Conservation (phyloP, 2,888 invertebrate species). For the Drosophila macrothrix region DNA sequence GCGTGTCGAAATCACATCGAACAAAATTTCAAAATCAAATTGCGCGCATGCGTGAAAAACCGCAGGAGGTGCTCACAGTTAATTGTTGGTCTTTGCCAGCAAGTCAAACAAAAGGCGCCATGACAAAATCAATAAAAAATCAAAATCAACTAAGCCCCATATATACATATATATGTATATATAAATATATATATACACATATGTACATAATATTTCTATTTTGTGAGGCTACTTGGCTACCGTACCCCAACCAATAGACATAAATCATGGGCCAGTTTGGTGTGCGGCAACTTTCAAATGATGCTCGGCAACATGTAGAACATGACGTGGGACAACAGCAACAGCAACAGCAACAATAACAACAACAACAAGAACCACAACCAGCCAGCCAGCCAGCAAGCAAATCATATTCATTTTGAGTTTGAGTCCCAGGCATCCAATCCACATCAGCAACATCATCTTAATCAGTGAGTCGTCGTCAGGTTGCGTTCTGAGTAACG, state of each 20-base stretch:
- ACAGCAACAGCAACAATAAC: background rate
- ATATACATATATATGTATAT: background rate
- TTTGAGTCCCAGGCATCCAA: slow-evolving; percentile 43
- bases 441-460: slow-evolving; percentile 68
- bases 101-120: slow-evolving; percentile 48
- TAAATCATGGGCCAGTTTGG: slow-evolving; percentile 72
- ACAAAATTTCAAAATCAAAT: slow-evolving; percentile 54
- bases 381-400: background rate
- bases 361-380: background rate
- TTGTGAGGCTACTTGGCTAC: slow-evolving; percentile 64
- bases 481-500: slow-evolving; percentile 65
- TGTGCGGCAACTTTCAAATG: slow-evolving; percentile 71
- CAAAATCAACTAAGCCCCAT: slow-evolving; percentile 28
- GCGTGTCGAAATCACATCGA: slow-evolving; percentile 61
- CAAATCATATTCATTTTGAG: slow-evolving; percentile 50
- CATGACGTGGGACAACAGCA: slow-evolving; percentile 71
- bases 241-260: slow-evolving; percentile 60
- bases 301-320: slow-evolving; percentile 68
- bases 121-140: slow-evolving; percentile 65
- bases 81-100: slow-evolving; percentile 36
- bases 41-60: slow-evolving; percentile 74
- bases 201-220: slow-evolving; percentile 35
- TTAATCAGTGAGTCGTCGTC: slow-evolving; percentile 59
- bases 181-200: background rate
- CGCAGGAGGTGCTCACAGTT: slow-evolving; percentile 61